phyloP scores from a whole-genome alignment of 2,113 vertebrate species.

The Tachysurus vachellii region DNA sequence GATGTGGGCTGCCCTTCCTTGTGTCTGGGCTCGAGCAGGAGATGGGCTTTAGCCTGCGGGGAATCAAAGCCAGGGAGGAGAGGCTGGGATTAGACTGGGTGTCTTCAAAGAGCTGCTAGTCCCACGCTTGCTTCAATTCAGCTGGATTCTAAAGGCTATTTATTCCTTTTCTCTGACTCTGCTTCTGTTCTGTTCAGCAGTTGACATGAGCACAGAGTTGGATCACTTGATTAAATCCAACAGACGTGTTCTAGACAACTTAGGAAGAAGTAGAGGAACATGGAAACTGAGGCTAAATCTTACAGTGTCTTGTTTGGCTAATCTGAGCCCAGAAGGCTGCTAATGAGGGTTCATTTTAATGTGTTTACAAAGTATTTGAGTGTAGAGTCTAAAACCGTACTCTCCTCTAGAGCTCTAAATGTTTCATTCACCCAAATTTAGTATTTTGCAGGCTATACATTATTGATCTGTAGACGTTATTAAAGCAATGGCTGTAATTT shows the following conservation, averaged over 20 bases:
- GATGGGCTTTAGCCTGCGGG: slow-evolving; percentile 58
- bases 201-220: neutral
- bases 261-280: neutral
- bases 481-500: neutral
- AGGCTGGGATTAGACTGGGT: slow-evolving; percentile 68
- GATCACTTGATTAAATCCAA: neutral
- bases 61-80: slow-evolving; percentile 64
- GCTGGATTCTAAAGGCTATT: slow-evolving; percentile 17
- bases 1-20: slow-evolving; percentile 61
- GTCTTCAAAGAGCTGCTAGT: slow-evolving; percentile 70
- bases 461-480: neutral
- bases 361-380: neutral
- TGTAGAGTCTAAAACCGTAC: neutral
- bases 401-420: neutral
- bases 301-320: neutral
- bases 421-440: slow-evolving; percentile 11
- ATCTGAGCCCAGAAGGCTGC: neutral
- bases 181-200: slow-evolving; percentile 13
- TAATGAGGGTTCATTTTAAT: neutral
- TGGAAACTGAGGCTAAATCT: neutral
- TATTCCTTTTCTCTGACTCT: slow-evolving; percentile 26
- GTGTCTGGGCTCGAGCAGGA: slow-evolving; percentile 57
- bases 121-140: slow-evolving; percentile 57
- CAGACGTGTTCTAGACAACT: neutral
- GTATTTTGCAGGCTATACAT: neutral